phyloP scores from a whole-genome alignment of 1,140 invertebrate species.

The Homalodisca vitripennis region DNA sequence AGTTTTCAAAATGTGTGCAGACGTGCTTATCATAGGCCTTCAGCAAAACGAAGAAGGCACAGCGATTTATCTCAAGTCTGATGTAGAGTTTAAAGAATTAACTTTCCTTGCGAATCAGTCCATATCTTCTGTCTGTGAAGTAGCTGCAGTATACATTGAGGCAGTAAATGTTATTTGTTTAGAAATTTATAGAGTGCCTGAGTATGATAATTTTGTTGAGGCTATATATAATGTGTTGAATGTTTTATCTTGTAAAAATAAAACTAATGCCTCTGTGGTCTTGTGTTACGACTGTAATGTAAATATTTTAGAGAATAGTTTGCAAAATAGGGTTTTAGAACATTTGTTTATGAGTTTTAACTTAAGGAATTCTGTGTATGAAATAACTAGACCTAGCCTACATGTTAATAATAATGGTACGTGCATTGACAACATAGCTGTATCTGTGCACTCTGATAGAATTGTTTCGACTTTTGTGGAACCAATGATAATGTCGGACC shows the following conservation, averaged over 20 bases:
- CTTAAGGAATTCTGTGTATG: not conserved
- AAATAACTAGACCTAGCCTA: not conserved
- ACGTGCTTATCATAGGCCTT: not conserved
- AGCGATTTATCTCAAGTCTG: not conserved
- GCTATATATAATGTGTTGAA: not conserved
- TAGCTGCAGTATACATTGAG: constrained; percentile 9
- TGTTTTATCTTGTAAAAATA: constrained; percentile 13
- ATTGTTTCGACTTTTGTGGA: not conserved
- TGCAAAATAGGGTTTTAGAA: not conserved
- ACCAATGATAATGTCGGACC: not conserved
- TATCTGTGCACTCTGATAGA: not conserved
- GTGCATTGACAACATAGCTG: constrained; percentile 2
- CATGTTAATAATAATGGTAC: not conserved
- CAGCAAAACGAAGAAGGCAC: not conserved
- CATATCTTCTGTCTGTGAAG: constrained; percentile 7
- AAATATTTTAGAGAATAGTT: not conserved
- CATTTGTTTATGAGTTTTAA: constrained; percentile 1
- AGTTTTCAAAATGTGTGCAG: too few relatives aligned
- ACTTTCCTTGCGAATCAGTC: not conserved
- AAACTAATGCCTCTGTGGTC: not conserved
- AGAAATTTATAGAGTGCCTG: constrained; percentile 16
- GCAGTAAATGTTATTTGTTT: constrained; percentile 10
- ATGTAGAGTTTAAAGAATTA: not conserved
- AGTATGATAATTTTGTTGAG: constrained; percentile 8
- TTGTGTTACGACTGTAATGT: not conserved